Evolutionary conservation across 1,140 invertebrate species (phyloP).

Genomic region (Lepidurus apus): DNA sequence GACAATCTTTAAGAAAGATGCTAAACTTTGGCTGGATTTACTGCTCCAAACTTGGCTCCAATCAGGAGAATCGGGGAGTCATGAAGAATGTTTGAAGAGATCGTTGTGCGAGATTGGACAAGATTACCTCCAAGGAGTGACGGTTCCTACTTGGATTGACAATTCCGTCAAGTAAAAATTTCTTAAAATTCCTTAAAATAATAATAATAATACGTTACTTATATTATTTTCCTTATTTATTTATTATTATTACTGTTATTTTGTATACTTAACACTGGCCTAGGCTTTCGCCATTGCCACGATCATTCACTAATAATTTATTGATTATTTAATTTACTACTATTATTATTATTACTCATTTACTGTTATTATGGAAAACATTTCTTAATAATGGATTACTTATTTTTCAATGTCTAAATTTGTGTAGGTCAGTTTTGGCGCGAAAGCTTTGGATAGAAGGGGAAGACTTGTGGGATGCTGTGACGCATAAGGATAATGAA

Average conservation of each 20-base stretch:
- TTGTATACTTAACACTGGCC: no score
- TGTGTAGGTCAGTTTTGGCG: background rate
- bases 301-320: no score
- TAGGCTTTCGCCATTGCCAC: no score
- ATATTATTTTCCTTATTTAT: background rate
- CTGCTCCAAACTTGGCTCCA: slow-evolving; percentile 1
- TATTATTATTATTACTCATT: no score
- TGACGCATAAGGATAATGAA: background rate
- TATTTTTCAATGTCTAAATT: no score
- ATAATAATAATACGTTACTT: background rate
- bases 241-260: no score
- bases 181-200: background rate
- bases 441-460: background rate
- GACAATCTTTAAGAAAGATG: background rate
- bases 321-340: no score
- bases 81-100: background rate
- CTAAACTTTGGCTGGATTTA: background rate
- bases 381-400: no score
- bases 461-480: slow-evolving; percentile 3
- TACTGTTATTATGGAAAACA: no score
- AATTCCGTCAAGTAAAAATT: background rate
- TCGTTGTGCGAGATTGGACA: background rate
- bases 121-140: background rate
- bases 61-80: background rate
- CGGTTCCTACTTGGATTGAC: background rate